Percentiles rank a stretch among this genome's conserved stretches.
phyloP scores from a whole-genome alignment of 1,140 invertebrate species.

The Mya arenaria region DNA sequence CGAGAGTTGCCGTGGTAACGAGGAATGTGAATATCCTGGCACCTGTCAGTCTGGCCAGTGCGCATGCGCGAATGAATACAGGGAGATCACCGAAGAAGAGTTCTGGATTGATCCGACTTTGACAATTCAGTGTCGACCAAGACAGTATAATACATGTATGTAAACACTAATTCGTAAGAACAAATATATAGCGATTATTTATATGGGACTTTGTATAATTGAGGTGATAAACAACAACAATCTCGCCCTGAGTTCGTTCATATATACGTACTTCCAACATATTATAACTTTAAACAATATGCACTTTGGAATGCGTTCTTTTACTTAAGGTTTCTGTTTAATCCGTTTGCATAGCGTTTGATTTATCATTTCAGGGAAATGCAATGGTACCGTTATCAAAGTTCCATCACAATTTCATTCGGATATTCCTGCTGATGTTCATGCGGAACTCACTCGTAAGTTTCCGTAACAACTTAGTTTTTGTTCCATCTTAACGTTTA shows the following conservation, averaged over 20 bases:
- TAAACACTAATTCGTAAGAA: too few species aligned
- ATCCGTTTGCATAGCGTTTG: too few species aligned
- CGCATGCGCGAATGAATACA: constrained; percentile 47
- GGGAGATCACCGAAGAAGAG: constrained; percentile 46
- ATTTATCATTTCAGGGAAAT: constrained; percentile 30
- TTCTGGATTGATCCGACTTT: constrained; percentile 53
- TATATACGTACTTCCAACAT: too few species aligned
- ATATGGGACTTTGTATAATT: too few species aligned
- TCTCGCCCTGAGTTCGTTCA: too few species aligned
- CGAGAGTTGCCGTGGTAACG: constrained; percentile 42
- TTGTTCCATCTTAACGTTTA: not conserved
- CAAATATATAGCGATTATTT: too few species aligned
- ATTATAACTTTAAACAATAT: too few species aligned
- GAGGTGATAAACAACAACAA: too few species aligned
- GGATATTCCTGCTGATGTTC: constrained; percentile 39
- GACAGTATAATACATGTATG: constrained; percentile 46
- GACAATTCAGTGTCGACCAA: constrained; percentile 52
- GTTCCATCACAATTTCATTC: constrained; percentile 35
- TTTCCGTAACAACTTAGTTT: too few species aligned
- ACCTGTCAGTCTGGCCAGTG: constrained; percentile 35
- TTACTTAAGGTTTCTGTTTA: too few species aligned
- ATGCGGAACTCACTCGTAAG: constrained; percentile 44
- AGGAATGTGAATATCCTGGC: constrained; percentile 52
- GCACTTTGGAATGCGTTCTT: too few species aligned
- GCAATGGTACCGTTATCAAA: constrained; percentile 30